A percentile compares a stretch with the other conserved stretches of the same genome.
Conservation (phyloP, 1,140 invertebrate species). For the Drosophila paulistorum region DNA sequence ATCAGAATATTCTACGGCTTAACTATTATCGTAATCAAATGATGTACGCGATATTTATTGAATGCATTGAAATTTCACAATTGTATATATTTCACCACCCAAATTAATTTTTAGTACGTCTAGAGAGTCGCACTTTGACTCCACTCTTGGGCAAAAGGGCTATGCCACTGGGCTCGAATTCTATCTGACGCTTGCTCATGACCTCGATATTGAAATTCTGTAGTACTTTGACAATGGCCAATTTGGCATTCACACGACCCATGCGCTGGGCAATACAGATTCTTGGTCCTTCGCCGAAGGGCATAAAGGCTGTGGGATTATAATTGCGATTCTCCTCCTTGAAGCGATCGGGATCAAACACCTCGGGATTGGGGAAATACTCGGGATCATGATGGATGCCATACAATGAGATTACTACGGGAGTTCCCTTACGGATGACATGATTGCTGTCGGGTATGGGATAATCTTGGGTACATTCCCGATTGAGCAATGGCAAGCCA, state of each 20-base stretch:
- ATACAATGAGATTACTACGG: constrained; percentile 81
- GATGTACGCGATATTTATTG: neutral
- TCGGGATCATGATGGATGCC: constrained; percentile 84
- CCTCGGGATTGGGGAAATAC: constrained; percentile 87
- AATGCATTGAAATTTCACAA: constrained; percentile 26
- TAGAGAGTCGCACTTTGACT: constrained; percentile 42
- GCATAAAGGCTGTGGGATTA: constrained; percentile 84
- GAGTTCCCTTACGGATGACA: constrained; percentile 83
- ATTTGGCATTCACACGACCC: constrained; percentile 61
- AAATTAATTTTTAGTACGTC: too few relatives aligned
- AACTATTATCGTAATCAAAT: constrained; percentile 17
- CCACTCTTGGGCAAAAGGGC: constrained; percentile 60
- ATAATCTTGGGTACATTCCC: constrained; percentile 82
- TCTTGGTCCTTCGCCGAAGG: constrained; percentile 88
- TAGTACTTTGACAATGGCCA: constrained; percentile 64
- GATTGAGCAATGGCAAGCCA: constrained; percentile 84
- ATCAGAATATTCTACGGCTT: constrained; percentile 2
- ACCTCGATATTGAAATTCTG: constrained; percentile 63
- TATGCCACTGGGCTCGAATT: constrained; percentile 55
- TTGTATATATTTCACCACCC: constrained; percentile 8
- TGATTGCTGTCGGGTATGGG: constrained; percentile 77
- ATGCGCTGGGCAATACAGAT: constrained; percentile 82
- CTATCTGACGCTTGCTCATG: constrained; percentile 52
- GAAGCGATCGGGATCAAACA: constrained; percentile 87
- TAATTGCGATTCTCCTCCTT: constrained; percentile 82